Evolutionary conservation across 2,797 vertebrate species (phyloP).

Genomic region (Phoebastria nigripes): DNA sequence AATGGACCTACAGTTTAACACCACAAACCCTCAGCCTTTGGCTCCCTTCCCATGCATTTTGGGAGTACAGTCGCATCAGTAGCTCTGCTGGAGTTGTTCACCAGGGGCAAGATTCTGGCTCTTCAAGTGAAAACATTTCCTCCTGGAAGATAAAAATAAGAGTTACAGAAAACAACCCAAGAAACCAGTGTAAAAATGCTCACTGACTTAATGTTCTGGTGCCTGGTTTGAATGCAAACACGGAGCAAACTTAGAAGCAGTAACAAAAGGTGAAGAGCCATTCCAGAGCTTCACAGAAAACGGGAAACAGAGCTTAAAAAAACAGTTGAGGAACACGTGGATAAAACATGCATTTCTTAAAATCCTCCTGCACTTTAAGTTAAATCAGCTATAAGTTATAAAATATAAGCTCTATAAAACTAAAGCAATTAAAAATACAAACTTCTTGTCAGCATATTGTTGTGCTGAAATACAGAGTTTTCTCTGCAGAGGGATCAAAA

Average conservation of each 20-base stretch:
- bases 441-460: not conserved
- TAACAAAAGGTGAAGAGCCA: not conserved
- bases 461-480: not conserved
- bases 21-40: not conserved
- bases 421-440: not conserved
- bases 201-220: not conserved
- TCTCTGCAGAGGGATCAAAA: not conserved
- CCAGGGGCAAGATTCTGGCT: not conserved
- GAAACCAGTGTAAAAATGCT: not conserved
- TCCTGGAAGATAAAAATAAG: not conserved
- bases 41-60: not conserved
- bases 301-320: not conserved
- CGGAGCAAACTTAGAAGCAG: not conserved
- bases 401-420: not conserved
- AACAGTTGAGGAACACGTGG: not conserved
- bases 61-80: not conserved
- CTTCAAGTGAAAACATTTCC: not conserved
- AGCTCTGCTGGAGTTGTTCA: not conserved
- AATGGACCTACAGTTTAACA: not conserved
- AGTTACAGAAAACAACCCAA: not conserved
- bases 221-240: not conserved
- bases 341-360: not conserved
- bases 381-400: not conserved
- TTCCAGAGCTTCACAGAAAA: not conserved
- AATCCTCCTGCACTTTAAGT: not conserved